Evolutionary conservation across 2,797 vertebrate species (phyloP), one percentile per base, ranked within the genome.

Genomic region (Phyllotis vaccarum): DNA sequence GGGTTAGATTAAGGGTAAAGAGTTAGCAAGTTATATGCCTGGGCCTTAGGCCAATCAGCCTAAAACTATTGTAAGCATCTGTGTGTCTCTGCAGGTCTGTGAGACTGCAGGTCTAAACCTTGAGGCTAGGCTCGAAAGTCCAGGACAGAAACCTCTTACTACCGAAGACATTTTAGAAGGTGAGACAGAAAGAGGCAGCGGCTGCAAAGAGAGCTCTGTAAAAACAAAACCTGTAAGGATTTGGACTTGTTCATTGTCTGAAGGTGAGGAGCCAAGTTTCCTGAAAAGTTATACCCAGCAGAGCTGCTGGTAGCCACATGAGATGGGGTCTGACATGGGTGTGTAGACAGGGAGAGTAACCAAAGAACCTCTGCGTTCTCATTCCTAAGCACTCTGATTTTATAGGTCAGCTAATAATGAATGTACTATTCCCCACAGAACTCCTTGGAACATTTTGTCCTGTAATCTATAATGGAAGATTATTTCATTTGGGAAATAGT

Each of bases 161-260:
- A n/a, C n/a, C n/a, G n/a, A n/a, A n/a, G n/a, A 14, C 81, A 91
- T 86, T 89, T 58, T 56, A 80, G 22, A 91, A 79, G 78, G 83
- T 21, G 64, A 93, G 95, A 94, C 68, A 83, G 80, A 83, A 97
- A 82, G 60, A n/a, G 86, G 80, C 5, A 78, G 19, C 52, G 72
- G 89, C 5, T 76, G 78, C 1, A 92, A 82, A 88, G 64, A 95
- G 24, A 81, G 21, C 91, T 91, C 74, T 94, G 64, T n/a, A n/a
- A n/a, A n/a, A n/a, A n/a, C n/a, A n/a, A n/a, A n/a, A 94, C 70
- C 72, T 79, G 37, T 19, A 89, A 93, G 79, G 75, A 93, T 75
- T 82, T 83, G 34, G 22, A 22, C 29, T 21, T 64, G 40, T 14
- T 46, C 19, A 12, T 5, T 66, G 58, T 64, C 34, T 68, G 21